phyloP scores from a whole-genome alignment of 1,140 invertebrate species.

The Drosophila azteca region DNA sequence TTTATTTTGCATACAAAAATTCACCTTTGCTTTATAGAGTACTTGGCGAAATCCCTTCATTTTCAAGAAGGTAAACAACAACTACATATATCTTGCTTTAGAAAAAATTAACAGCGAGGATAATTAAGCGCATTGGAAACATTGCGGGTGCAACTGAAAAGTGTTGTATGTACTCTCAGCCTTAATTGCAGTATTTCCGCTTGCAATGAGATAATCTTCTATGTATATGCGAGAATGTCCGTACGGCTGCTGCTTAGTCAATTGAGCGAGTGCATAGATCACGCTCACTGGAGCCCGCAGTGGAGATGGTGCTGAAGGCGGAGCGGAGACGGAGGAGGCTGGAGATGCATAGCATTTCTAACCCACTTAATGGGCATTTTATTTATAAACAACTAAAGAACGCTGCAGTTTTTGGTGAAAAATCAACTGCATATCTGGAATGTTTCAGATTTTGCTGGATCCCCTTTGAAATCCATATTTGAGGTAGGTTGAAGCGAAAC shows the following conservation, averaged over 20 bases:
- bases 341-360: constrained; percentile 26
- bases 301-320: not conserved
- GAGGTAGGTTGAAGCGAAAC: constrained; percentile 17
- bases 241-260: constrained; percentile 24
- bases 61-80: not conserved
- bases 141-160: constrained; percentile 20
- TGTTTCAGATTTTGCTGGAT: constrained; percentile 26
- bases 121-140: constrained; percentile 22
- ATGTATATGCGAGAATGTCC: constrained; percentile 25
- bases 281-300: constrained; percentile 35
- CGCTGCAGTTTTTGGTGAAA: constrained; percentile 20
- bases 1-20: no score
- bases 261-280: constrained; percentile 57
- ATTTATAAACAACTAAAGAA: constrained; percentile 26
- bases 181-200: constrained; percentile 78
- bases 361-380: constrained; percentile 37
- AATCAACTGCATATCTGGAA: constrained; percentile 28
- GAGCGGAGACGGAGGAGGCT: not conserved
- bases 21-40: no score
- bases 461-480: constrained; percentile 7
- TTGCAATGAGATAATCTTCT: constrained; percentile 77
- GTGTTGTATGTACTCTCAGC: constrained; percentile 51
- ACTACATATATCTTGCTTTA: constrained; percentile 6
- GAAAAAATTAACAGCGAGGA: constrained; percentile 38
- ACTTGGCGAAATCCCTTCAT: constrained; percentile 2